phyloP scores from a whole-genome alignment of 2,888 invertebrate genomes.

The Clunio marinus region DNA sequence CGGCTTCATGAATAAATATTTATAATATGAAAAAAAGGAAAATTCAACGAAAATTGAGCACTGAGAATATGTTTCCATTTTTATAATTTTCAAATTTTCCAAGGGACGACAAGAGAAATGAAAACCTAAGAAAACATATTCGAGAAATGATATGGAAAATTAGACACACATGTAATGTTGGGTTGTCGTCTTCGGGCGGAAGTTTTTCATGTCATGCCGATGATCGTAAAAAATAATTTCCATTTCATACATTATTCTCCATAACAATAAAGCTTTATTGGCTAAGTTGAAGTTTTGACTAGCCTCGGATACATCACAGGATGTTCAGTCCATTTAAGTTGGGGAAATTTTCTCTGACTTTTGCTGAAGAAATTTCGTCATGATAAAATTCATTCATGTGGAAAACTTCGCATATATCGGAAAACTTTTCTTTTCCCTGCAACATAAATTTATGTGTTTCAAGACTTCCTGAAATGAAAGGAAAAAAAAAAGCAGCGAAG shows the following conservation, averaged over 20 bases:
- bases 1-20: conserved; percentile 7
- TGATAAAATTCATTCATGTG: conserved; percentile 27
- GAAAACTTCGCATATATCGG: background rate
- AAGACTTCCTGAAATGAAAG: background rate
- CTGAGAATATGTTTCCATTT: conserved; percentile 17
- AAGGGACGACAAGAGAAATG: conserved; percentile 5
- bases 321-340: conserved; percentile 36
- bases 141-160: conserved; percentile 20
- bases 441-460: too few relatives aligned
- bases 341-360: background rate
- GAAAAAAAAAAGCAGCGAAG: background rate
- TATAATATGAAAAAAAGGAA: too few relatives aligned
- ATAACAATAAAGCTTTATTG: conserved; percentile 23
- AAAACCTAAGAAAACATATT: background rate
- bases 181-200: background rate
- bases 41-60: background rate
- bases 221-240: conserved; percentile 21
- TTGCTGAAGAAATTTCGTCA: background rate
- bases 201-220: background rate
- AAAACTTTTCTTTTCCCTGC: conserved; percentile 1
- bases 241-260: conserved; percentile 4
- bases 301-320: conserved; percentile 4
- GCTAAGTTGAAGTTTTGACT: background rate
- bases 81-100: background rate
- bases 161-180: conserved; percentile 19